Conservation (phyloP, 2,797 vertebrate species). For the Mergus octosetaceus region DNA sequence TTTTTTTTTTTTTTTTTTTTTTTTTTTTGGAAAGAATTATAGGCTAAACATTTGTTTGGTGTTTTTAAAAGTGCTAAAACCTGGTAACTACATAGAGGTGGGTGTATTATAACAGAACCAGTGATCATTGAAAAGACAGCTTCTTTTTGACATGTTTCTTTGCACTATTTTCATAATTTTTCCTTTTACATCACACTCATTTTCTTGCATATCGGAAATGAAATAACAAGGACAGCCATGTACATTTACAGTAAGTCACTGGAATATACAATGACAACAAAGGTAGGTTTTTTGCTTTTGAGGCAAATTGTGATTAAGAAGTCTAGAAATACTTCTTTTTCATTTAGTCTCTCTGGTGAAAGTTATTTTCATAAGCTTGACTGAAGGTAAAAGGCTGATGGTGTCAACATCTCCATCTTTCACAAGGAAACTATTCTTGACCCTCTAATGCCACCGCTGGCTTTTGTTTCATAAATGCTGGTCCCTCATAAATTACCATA, state of each 20-base stretch:
- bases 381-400: not conserved
- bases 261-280: not conserved
- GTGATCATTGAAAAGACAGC: not conserved
- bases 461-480: not conserved
- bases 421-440: constrained; percentile 11
- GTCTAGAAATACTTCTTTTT: not conserved
- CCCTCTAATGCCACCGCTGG: not conserved
- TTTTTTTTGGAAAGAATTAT: not conserved
- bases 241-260: not conserved
- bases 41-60: not conserved
- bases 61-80: not conserved
- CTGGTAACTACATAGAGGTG: not conserved
- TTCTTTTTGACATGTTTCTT: not conserved
- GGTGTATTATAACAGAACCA: not conserved
- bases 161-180: not conserved
- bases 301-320: not conserved
- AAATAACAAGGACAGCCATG: not conserved
- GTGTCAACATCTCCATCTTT: not conserved
- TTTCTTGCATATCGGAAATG: not conserved
- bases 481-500: constrained; percentile 27
- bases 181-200: not conserved
- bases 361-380: not conserved
- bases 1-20: not conserved
- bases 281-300: not conserved
- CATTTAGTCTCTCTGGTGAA: not conserved